Percentiles rank a stretch among this genome's conserved stretches.
Evolutionary conservation across 2,113 vertebrate species (phyloP).

Genomic region (Zootoca vivipara): DNA sequence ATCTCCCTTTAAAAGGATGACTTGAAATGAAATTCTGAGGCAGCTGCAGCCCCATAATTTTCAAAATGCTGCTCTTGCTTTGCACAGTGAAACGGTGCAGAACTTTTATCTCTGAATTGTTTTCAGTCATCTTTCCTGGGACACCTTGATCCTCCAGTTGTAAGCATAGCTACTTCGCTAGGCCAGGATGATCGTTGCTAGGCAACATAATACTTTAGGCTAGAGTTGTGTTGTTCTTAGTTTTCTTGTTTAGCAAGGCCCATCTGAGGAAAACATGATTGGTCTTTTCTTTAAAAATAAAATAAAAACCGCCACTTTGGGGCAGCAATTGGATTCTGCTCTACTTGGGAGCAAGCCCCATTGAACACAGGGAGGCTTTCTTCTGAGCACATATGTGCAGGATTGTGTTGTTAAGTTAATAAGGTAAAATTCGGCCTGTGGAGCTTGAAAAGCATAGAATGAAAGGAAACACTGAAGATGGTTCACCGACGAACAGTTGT

Average conservation of each 20-base stretch:
- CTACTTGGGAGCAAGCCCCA: background rate
- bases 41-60: too few relatives aligned
- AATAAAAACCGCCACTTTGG: background rate
- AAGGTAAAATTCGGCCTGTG: rapidly evolving
- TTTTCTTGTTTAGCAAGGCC: background rate
- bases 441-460: background rate
- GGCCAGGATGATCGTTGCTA: constrained; percentile 21
- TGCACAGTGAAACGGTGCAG: background rate
- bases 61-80: background rate
- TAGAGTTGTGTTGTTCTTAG: background rate
- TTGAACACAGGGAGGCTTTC: background rate
- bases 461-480: background rate
- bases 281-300: background rate
- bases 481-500: constrained; percentile 33
- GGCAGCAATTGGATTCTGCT: background rate
- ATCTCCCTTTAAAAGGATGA: too few relatives aligned
- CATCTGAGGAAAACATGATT: background rate
- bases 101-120: constrained; percentile 37
- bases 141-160: background rate
- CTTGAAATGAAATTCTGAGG: too few relatives aligned
- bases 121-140: constrained; percentile 1
- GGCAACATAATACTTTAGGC: background rate
- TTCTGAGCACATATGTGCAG: background rate
- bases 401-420: background rate
- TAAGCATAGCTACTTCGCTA: constrained; percentile 45